These are phyloP conservation scores for Pheosia tremula DNA, from an alignment of 2,888 invertebrate genomes.

Conservation along the genomic window DNA sequence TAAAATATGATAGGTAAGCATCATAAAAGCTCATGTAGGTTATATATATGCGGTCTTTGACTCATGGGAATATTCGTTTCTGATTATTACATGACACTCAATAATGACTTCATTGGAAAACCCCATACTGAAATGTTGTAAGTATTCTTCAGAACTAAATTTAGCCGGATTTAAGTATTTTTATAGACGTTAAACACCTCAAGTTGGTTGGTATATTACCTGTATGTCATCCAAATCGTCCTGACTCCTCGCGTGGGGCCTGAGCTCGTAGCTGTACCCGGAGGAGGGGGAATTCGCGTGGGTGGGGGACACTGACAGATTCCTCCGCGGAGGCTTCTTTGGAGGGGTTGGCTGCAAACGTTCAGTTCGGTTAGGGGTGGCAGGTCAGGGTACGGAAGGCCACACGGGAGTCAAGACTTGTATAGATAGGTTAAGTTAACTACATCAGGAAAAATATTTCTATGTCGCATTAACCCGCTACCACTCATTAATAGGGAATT, in stretches of 20 bases:
- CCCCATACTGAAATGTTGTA: too few species aligned
- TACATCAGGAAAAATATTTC: not conserved
- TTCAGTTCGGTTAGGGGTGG: constrained; percentile 30
- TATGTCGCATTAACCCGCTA: not conserved
- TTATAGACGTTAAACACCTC: too few species aligned
- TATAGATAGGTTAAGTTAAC: not conserved
- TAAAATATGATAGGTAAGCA: not conserved
- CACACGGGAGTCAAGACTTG: constrained; percentile 7
- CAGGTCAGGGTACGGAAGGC: constrained; percentile 2
- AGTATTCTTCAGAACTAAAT: too few species aligned
- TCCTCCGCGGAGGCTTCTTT: constrained; percentile 94
- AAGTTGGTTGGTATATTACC: constrained; percentile 51
- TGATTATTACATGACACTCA: not conserved
- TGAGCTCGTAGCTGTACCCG: constrained; percentile 85
- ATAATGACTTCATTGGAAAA: not conserved
- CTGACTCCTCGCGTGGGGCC: constrained; percentile 88
- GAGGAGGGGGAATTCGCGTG: constrained; percentile 86
- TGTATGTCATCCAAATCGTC: constrained; percentile 88
- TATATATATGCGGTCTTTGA: not conserved
- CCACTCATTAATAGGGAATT: not conserved
- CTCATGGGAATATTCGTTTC: not conserved
- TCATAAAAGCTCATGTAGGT: not conserved
- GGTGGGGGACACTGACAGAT: constrained; percentile 94
- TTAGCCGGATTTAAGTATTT: too few species aligned
- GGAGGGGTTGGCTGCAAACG: constrained; percentile 90